These are phyloP conservation scores for Atherinosoma microstoma DNA, from an alignment of 2,797 vertebrate genomes.

Conservation along the genomic window DNA sequence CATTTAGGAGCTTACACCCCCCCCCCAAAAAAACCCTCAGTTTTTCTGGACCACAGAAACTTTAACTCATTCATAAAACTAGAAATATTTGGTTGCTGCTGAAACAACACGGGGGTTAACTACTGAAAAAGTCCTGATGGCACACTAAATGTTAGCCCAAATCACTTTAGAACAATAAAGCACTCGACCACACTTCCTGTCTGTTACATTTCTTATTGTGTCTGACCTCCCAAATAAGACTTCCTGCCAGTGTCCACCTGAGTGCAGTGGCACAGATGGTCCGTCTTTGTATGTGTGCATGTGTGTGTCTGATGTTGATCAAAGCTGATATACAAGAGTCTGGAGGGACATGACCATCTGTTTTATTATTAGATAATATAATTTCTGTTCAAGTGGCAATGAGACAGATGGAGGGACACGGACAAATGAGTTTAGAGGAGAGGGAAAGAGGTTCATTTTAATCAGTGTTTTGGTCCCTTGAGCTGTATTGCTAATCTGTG, in stretches of 20 bases:
- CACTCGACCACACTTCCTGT: slow-evolving; percentile 54
- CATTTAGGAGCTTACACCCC: background rate
- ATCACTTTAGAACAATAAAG: slow-evolving; percentile 39
- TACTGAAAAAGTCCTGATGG: background rate
- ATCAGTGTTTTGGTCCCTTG: slow-evolving; percentile 61
- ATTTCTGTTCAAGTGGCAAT: slow-evolving; percentile 32
- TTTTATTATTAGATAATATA: slow-evolving; percentile 57
- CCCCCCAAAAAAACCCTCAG: too few relatives aligned
- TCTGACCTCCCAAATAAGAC: slow-evolving; percentile 59
- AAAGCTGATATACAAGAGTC: slow-evolving; percentile 53
- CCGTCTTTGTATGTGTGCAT: slow-evolving; percentile 26
- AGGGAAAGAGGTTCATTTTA: slow-evolving; percentile 44
- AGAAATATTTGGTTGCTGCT: background rate
- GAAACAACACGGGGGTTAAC: background rate
- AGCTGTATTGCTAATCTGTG: slow-evolving; percentile 40
- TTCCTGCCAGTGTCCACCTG: slow-evolving; percentile 73
- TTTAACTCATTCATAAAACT: background rate
- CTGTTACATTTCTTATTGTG: slow-evolving; percentile 59
- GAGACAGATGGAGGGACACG: slow-evolving; percentile 39
- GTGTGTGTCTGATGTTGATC: slow-evolving; percentile 57
- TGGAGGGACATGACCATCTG: slow-evolving; percentile 61
- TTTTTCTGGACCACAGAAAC: background rate
- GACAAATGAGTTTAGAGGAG: slow-evolving; percentile 29
- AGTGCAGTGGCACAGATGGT: slow-evolving; percentile 62
- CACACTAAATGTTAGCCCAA: slow-evolving; percentile 8